Evolutionary conservation across 2,888 invertebrate species (phyloP).

Genomic region (Lasioglossum lativentre): DNA sequence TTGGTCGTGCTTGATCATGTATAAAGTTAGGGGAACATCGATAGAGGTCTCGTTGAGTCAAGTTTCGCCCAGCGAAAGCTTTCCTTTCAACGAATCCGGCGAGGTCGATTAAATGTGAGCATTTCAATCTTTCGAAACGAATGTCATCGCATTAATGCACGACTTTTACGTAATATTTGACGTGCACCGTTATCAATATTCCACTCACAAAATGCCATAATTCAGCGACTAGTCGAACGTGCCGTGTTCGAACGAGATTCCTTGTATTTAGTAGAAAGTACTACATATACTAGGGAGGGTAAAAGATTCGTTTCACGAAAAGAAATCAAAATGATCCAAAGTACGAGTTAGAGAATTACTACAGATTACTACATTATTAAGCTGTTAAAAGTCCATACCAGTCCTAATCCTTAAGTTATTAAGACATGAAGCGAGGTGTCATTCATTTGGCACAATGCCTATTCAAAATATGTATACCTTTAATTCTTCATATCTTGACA

Average conservation of each 20-base stretch:
- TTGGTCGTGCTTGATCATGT: background rate
- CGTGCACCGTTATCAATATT: background rate
- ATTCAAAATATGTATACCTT: too few relatives aligned
- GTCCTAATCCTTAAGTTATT: too few relatives aligned
- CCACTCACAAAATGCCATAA: background rate
- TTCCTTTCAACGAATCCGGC: slow-evolving; percentile 50
- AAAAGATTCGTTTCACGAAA: background rate
- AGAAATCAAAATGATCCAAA: background rate
- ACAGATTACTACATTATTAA: too few relatives aligned
- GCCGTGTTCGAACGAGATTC: background rate
- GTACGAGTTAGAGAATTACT: background rate
- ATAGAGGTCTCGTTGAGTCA: background rate
- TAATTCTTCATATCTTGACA: too few relatives aligned
- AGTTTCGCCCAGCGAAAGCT: background rate
- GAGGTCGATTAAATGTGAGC: slow-evolving; percentile 48
- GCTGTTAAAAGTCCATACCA: too few relatives aligned
- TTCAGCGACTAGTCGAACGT: background rate
- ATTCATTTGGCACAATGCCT: too few relatives aligned
- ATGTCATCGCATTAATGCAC: background rate
- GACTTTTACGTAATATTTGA: background rate
- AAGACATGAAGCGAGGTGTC: too few relatives aligned
- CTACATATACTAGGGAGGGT: background rate
- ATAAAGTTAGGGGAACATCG: background rate
- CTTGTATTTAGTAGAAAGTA: background rate
- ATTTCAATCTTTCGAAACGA: background rate